These are phyloP conservation scores for Argyresthia goedartella DNA, from an alignment of 2,888 invertebrate species.

Conservation along the genomic window DNA sequence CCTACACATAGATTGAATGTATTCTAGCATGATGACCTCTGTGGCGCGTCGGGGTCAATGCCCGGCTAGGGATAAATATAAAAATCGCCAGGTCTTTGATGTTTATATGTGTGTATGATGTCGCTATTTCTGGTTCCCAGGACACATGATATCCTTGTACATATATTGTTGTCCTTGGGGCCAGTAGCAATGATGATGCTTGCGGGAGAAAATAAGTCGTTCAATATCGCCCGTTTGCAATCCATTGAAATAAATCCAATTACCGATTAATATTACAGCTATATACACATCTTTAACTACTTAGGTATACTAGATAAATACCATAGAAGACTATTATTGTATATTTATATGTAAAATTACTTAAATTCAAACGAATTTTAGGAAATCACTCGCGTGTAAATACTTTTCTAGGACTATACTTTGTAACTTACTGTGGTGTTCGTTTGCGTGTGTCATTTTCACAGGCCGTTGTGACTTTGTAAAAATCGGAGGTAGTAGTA, in stretches of 20 bases:
- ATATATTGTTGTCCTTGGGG: too few species aligned
- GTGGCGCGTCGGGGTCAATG: too few species aligned
- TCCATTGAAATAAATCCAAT: not conserved
- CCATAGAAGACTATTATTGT: constrained; percentile 57
- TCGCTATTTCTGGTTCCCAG: too few species aligned
- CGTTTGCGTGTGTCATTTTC: constrained; percentile 62
- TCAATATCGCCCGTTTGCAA: not conserved
- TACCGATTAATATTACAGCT: not conserved
- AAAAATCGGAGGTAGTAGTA: constrained; percentile 11
- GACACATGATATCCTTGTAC: too few species aligned
- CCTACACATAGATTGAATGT: too few species aligned
- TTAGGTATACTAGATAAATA: constrained; percentile 27
- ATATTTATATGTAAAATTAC: constrained; percentile 28
- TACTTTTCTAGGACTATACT: constrained; percentile 50
- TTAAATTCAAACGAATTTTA: constrained; percentile 39
- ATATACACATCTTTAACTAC: constrained; percentile 1
- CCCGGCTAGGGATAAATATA: too few species aligned
- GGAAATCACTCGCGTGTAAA: constrained; percentile 43
- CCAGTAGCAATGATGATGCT: too few species aligned
- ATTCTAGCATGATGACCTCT: too few species aligned
- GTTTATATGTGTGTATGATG: too few species aligned
- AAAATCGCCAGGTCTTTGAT: too few species aligned
- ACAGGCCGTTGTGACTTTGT: constrained; percentile 26
- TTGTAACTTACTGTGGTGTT: constrained; percentile 65
- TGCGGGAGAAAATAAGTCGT: too few species aligned